Percentiles rank a stretch among this genome's conserved stretches.
Conservation (phyloP, 2,113 vertebrate genomes). For the Chaetura pelagica region DNA sequence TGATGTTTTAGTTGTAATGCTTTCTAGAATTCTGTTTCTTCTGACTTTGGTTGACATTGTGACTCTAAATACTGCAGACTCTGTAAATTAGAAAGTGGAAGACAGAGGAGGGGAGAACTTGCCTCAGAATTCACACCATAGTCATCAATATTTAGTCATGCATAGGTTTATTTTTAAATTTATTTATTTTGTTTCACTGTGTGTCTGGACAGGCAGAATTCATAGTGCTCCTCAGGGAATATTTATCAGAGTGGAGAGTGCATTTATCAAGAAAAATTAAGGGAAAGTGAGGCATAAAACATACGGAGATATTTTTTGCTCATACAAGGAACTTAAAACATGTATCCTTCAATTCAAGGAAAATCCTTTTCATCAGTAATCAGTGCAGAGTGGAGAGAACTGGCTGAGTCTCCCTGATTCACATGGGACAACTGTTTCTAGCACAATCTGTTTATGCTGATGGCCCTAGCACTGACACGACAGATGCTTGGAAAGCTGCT, state of each 20-base stretch:
- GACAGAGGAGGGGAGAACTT: neutral
- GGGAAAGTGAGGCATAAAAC: neutral
- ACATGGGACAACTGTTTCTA: neutral
- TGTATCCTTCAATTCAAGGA: neutral
- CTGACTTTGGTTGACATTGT: conserved; percentile 66
- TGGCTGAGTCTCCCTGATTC: neutral
- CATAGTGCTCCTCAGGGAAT: neutral
- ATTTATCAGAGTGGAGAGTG: neutral
- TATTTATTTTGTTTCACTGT: neutral
- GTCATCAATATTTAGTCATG: conserved; percentile 21
- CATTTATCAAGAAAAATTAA: neutral
- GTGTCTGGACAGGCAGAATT: neutral
- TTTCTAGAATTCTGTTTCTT: conserved; percentile 61
- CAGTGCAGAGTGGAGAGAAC: neutral
- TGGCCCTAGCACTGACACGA: neutral
- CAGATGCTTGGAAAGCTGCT: conserved; percentile 51
- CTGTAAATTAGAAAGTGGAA: conserved; percentile 36
- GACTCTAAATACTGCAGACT: conserved; percentile 48
- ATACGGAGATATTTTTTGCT: neutral
- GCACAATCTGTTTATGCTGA: conserved; percentile 50
- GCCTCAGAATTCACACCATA: neutral
- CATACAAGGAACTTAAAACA: neutral
- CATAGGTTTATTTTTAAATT: neutral
- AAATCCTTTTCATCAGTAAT: neutral
- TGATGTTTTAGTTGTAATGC: conserved; percentile 53